Base-by-base conservation (phyloP, 2,113 vertebrate species). In the Podocnemis expansa region DNA sequence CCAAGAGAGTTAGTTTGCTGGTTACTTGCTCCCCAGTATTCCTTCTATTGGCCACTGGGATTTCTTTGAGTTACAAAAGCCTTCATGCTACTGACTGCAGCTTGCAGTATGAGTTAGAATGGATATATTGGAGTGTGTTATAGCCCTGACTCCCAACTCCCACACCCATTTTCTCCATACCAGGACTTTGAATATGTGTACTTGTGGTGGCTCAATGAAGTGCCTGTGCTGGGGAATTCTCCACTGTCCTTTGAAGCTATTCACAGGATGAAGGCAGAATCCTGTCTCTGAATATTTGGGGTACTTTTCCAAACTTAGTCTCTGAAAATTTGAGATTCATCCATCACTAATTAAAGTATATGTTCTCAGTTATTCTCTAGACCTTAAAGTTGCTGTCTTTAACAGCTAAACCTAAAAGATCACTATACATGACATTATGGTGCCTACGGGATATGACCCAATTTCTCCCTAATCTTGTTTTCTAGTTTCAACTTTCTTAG, bases 401-500 rank as follows among this genome's bases (percentile, higher is more conserved):
- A 0, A 19, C 3, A 5, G 2, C 22, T 80, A 78, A 82, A 78
- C 13, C 27, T 0, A 0, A 78, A 87, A 93, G 82, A 81, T 16
- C 22, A 10, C 76, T 83, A 85, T 6, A 1, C 75, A 55, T 13
- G 80, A 83, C 31, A 11, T 4, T 85, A 6, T 43, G 24, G 34
- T 75, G 47, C 7, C 10, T 76, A 43, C 2, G 2, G 3, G 34
- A 70, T 0, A 0, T 89, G 83, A 6, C 60, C 38, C 55, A 80
- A 12, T 38, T 87, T 85, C 54, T 11, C 1, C 67, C 24, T 60
- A 38, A 6, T 25, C 54, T 19, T 55, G 6, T 58, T 81, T 83
- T 82, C 85, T 41, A 38, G 52, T 34, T 78, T 41, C 55, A 75
- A 11, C 17, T 31, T 17, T 89, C 38, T 78, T 41, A 43, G 92